phyloP scores from a whole-genome alignment of 2,888 invertebrate species.

The Drosophila kuntzei region DNA sequence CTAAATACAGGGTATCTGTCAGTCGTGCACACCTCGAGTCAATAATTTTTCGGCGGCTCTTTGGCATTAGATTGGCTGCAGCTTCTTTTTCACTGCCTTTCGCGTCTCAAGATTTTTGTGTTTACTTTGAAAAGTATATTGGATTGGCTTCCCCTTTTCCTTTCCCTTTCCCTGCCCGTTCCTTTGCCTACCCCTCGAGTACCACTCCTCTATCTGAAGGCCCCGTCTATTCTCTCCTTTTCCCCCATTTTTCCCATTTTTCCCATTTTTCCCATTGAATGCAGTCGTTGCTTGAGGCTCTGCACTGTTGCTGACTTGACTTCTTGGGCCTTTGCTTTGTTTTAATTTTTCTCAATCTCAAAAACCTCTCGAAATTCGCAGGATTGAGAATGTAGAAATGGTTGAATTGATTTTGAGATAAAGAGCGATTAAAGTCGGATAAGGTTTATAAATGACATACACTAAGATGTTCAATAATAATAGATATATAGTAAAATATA shows the following conservation, averaged over 20 bases:
- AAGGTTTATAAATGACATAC: neutral
- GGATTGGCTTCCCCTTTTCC: slow-evolving; percentile 62
- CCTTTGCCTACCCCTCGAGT: too few relatives aligned
- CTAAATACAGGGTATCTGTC: slow-evolving; percentile 9
- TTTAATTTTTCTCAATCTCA: slow-evolving; percentile 58
- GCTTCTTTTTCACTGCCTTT: slow-evolving; percentile 21
- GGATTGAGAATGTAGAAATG: neutral
- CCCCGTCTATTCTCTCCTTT: neutral
- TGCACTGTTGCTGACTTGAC: slow-evolving; percentile 57
- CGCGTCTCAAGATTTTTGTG: slow-evolving; percentile 70
- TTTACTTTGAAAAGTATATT: slow-evolving; percentile 80
- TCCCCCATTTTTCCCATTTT: too few relatives aligned
- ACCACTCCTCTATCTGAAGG: neutral
- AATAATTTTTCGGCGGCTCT: slow-evolving; percentile 44
- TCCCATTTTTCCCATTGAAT: too few relatives aligned
- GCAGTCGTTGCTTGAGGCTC: slow-evolving; percentile 36
- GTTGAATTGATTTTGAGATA: neutral
- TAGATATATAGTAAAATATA: neutral
- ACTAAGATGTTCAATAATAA: neutral
- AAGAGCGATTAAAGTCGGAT: neutral
- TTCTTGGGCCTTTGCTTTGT: slow-evolving; percentile 54
- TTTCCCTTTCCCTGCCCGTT: too few relatives aligned
- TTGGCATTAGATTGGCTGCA: slow-evolving; percentile 59
- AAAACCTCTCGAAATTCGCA: neutral
- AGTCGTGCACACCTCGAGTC: neutral